Percentiles rank a stretch among this genome's conserved stretches.
Evolutionary conservation across 2,888 invertebrate species (phyloP).

Genomic region (Agriopis leucophaearia): DNA sequence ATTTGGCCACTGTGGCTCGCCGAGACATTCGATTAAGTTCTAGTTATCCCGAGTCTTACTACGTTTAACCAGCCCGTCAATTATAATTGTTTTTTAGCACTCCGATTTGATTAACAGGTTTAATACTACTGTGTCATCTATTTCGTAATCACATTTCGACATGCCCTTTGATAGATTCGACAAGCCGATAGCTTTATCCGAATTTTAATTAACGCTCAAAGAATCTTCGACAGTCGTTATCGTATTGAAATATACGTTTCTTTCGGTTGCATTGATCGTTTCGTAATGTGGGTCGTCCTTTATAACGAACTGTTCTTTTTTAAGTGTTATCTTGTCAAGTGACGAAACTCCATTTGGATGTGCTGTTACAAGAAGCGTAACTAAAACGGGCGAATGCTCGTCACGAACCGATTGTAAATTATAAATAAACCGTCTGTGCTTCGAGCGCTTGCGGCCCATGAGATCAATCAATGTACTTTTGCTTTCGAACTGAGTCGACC

Average conservation of each 20-base stretch:
- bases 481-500: constrained; percentile 57
- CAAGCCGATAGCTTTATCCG: constrained; percentile 53
- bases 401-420: constrained; percentile 74
- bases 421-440: constrained; percentile 59
- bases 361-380: constrained; percentile 69
- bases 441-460: constrained; percentile 49
- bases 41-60: constrained; percentile 60
- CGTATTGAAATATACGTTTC: constrained; percentile 59
- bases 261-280: constrained; percentile 61
- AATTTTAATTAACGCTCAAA: constrained; percentile 69
- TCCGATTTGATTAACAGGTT: constrained; percentile 64
- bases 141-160: constrained; percentile 50
- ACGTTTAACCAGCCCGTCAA: constrained; percentile 62
- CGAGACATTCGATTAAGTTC: constrained; percentile 59
- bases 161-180: constrained; percentile 49
- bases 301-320: constrained; percentile 65
- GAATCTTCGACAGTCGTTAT: constrained; percentile 61
- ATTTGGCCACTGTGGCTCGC: constrained; percentile 54
- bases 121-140: constrained; percentile 51
- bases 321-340: constrained; percentile 73
- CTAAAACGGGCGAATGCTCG: constrained; percentile 62
- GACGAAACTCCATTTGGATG: constrained; percentile 72
- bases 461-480: constrained; percentile 62
- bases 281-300: constrained; percentile 69
- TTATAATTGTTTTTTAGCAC: constrained; percentile 73